Evolutionary conservation across 2,888 invertebrate species (phyloP), one percentile per base, ranked within the genome.

Genomic region (Coelogynopora nodosa): DNA sequence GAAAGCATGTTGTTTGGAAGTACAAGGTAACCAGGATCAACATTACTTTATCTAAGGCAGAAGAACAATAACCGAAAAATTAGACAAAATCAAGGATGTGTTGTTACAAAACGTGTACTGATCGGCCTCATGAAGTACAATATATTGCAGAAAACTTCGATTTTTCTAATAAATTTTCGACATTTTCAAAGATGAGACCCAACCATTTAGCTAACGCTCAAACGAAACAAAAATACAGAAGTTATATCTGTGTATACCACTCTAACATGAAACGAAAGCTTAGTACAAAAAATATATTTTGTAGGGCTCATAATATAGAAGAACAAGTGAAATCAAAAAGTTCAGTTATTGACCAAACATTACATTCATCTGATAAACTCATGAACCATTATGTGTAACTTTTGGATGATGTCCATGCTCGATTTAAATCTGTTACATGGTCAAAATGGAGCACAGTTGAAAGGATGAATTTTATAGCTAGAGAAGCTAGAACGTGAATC

Each of bases 171-270:
- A 74, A 23, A 74, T 74, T 74, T 74, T 5, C 74, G 18, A 74
- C 74, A 23, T 74, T 74, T 74, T 74, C 74, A 74, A 74, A 74
- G 74, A 74, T 74, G 74, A 74, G 74, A 74, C 74, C 74, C 2
- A 74, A 74, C n/a, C 74, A 74, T 26, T n/a, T 49, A 49, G 49
- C 18, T 18, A 49, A 5, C 5, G 49, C 49, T 10, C 49, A 49
- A 18, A 49, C 5, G 18, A 18, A 18, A 49, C 5, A 5, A 49
- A 5, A 49, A 10, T 10, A 49, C 5, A 5, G 18, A 18, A 49
- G 18, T 10, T 49, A 18, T 49, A 18, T 49, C 18, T 49, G 49
- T 49, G 49, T 49, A 5, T 49, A 49, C 18, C 49, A 49, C 49
- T 49, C 49, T 10, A 49, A 49, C 49, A 49, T 49, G 49, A 18